Conservation (phyloP, 2,797 vertebrate species). For the Pitangus sulphuratus region DNA sequence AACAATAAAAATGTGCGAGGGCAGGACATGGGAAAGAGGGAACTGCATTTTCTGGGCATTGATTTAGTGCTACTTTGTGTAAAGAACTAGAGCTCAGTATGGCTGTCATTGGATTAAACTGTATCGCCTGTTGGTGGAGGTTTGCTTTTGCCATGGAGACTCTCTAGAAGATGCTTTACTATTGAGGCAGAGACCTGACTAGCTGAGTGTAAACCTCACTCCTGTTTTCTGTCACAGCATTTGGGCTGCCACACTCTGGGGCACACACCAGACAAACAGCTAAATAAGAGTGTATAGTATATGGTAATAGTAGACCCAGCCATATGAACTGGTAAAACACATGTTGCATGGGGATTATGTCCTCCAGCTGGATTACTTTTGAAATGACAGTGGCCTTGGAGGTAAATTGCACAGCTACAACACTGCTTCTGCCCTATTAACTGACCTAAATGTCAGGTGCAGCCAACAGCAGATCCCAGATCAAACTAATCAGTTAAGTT, state of each 20-base stretch:
- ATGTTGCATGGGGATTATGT: neutral
- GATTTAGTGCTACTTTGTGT: neutral
- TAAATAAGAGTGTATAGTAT: neutral
- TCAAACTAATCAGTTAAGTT: neutral
- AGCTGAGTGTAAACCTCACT: neutral
- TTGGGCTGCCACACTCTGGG: neutral
- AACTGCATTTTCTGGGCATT: neutral
- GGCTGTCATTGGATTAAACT: neutral
- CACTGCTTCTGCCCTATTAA: neutral
- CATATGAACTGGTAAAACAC: neutral
- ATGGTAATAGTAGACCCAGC: neutral
- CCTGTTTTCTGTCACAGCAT: neutral
- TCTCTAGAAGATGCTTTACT: neutral
- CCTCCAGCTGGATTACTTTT: neutral
- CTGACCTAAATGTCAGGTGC: neutral
- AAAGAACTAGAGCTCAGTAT: neutral
- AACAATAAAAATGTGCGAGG: neutral
- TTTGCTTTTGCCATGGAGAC: neutral
- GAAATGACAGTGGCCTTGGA: neutral
- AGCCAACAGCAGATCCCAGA: neutral
- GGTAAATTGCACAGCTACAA: neutral
- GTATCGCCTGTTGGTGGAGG: neutral
- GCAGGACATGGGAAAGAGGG: neutral
- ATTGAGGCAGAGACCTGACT: neutral
- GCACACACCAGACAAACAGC: neutral